A percentile compares a stretch with the other conserved stretches of the same genome.
These are phyloP conservation scores for Leptodactylus fuscus DNA, from an alignment of 2,113 vertebrate genomes.

Conservation along the genomic window DNA sequence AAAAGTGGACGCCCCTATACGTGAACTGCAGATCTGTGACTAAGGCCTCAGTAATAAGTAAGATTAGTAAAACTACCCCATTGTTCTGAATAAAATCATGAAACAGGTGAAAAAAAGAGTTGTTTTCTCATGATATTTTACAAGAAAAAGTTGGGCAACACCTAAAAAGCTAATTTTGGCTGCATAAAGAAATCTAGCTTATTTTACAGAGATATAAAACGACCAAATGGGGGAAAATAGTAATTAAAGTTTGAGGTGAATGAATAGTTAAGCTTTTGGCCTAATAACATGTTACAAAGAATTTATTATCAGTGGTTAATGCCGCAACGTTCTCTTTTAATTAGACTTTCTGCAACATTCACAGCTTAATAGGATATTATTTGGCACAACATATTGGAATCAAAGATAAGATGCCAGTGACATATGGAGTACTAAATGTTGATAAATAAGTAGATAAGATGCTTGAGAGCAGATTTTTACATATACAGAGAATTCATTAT, in stretches of 20 bases:
- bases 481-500: too few relatives aligned
- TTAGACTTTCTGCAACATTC: not conserved
- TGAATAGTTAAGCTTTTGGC: slow-evolving; percentile 3
- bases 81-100: slow-evolving; percentile 5
- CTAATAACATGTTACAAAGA: slow-evolving; percentile 21
- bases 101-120: slow-evolving; percentile 6
- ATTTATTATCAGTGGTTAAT: not conserved
- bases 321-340: slow-evolving; percentile 11
- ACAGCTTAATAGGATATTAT: slow-evolving; percentile 31
- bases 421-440: not conserved
- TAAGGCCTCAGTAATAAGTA: too few relatives aligned
- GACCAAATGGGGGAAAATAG: slow-evolving; percentile 22
- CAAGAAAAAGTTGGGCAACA: slow-evolving; percentile 25
- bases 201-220: slow-evolving; percentile 34
- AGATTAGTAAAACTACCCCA: too few relatives aligned
- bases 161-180: slow-evolving; percentile 8
- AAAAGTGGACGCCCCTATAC: too few relatives aligned
- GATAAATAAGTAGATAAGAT: not conserved
- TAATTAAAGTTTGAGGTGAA: slow-evolving; percentile 25
- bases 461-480: not conserved
- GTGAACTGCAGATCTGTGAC: too few relatives aligned
- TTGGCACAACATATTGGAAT: not conserved
- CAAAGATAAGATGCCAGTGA: slow-evolving; percentile 1
- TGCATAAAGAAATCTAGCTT: slow-evolving; percentile 19
- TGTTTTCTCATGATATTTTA: slow-evolving; percentile 19